These are phyloP conservation scores for Amorpha juglandis DNA, from an alignment of 2,888 invertebrate genomes.

Conservation along the genomic window DNA sequence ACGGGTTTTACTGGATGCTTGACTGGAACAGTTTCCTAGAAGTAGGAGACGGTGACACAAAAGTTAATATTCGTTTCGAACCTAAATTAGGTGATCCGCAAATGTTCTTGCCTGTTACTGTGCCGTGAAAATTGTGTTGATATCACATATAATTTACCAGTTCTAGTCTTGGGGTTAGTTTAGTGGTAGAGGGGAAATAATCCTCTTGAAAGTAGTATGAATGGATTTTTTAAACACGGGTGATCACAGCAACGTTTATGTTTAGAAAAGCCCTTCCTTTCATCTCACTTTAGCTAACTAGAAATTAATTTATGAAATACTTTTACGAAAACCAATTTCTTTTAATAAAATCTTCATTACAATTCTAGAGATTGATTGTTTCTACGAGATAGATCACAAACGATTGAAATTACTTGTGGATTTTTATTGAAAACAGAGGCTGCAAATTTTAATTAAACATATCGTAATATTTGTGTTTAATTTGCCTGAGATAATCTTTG, in stretches of 20 bases:
- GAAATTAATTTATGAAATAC: constrained; percentile 12
- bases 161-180: constrained; percentile 59
- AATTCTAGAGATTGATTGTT: not conserved
- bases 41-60: constrained; percentile 89
- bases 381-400: not conserved
- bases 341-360: not conserved
- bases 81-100: constrained; percentile 92
- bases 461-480: constrained; percentile 18
- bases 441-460: constrained; percentile 19
- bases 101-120: constrained; percentile 89
- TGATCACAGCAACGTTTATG: not conserved
- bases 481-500: not conserved
- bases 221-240: not conserved
- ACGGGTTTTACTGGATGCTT: constrained; percentile 92
- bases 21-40: constrained; percentile 95
- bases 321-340: not conserved
- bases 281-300: constrained; percentile 7
- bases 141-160: constrained; percentile 47
- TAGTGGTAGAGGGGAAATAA: constrained; percentile 35
- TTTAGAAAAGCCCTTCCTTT: not conserved
- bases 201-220: not conserved
- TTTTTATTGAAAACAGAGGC: constrained; percentile 9
- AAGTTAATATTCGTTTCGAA: constrained; percentile 91
- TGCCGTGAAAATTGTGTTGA: constrained; percentile 82
- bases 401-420: not conserved